phyloP scores from a whole-genome alignment of 2,888 invertebrate genomes.

The Habrosyne pyritoides region DNA sequence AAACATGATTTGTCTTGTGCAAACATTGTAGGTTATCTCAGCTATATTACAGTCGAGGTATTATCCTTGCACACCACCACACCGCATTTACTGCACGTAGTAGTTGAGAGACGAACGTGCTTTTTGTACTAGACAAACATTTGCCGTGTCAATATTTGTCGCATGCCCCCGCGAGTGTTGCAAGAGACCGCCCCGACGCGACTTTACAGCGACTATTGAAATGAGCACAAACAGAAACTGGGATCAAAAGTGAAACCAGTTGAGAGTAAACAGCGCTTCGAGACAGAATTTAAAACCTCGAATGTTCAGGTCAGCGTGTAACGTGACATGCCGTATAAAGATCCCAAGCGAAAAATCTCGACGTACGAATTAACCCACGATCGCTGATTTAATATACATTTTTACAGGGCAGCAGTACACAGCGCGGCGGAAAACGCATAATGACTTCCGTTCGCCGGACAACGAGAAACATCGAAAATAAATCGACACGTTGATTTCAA shows the following conservation, averaged over 20 bases:
- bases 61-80: slow-evolving; percentile 59
- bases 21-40: slow-evolving; percentile 71
- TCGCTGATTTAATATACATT: slow-evolving; percentile 78
- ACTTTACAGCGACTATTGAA: slow-evolving; percentile 39
- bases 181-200: slow-evolving; percentile 53
- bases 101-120: slow-evolving; percentile 67
- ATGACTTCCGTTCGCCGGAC: slow-evolving; percentile 75
- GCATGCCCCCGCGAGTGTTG: slow-evolving; percentile 60
- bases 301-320: slow-evolving; percentile 26
- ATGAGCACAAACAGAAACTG: slow-evolving; percentile 28
- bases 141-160: slow-evolving; percentile 76
- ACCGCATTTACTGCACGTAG: slow-evolving; percentile 58
- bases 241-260: slow-evolving; percentile 33
- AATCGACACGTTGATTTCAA: slow-evolving; percentile 49
- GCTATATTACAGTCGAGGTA: slow-evolving; percentile 49
- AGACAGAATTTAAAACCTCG: slow-evolving; percentile 31
- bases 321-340: slow-evolving; percentile 41
- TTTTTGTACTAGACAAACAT: slow-evolving; percentile 70
- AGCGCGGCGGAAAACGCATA: slow-evolving; percentile 77
- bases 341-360: slow-evolving; percentile 46
- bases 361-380: slow-evolving; percentile 47
- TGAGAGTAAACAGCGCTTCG: slow-evolving; percentile 21
- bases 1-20: slow-evolving; percentile 75
- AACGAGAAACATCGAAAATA: slow-evolving; percentile 73
- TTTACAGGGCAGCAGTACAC: slow-evolving; percentile 70